Evolutionary conservation across 2,797 vertebrate genomes (phyloP), one percentile per base, ranked within the genome.

Genomic region (Percopsis omiscomaycus): DNA sequence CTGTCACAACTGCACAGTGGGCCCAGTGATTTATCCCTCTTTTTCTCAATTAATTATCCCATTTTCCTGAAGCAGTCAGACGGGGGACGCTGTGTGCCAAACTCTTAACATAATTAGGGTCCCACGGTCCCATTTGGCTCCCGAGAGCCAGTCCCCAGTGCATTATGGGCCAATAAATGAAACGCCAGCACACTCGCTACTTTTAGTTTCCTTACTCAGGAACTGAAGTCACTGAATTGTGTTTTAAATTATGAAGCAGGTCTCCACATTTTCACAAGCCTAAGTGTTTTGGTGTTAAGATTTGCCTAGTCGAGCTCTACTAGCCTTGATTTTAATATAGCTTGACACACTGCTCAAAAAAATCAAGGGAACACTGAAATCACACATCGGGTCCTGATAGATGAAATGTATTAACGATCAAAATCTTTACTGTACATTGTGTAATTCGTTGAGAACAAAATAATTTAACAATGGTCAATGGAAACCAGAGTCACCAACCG

Each of bases 31-130:
- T 78, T 74, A 83, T 80, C 67, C 53, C 58, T 55, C 55, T 61
- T 63, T 62, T 73, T 71, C 73, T 68, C 79, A 60, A 85, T 83
- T 69, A 67, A 78, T 83, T 74, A 74, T 71, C 65, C 64, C 32
- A 51, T 67, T 72, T 77, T 73, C 48, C 68, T 74, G 71, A 60
- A 61, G 60, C 65, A 49, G 64, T 69, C 75, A 64, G 46, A 66
- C 60, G 66, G 51, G 73, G 77, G 59, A 73, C 65, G 55, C 62
- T 54, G 63, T 47, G 74, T 71, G 71, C 70, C 62, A 73, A 74
- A 81, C 70, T 64, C 72, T 77, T 78, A 74, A 78, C 79, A 69
- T 79, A 64, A 80, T 81, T 80, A 74, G 66, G 68, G 71, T 65
- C 68, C 55, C 71, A 73, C 64, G 50, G 61, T 62, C 68, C 63